Evolutionary conservation across 1,140 invertebrate genomes (phyloP).

Genomic region (Papilio xuthus): DNA sequence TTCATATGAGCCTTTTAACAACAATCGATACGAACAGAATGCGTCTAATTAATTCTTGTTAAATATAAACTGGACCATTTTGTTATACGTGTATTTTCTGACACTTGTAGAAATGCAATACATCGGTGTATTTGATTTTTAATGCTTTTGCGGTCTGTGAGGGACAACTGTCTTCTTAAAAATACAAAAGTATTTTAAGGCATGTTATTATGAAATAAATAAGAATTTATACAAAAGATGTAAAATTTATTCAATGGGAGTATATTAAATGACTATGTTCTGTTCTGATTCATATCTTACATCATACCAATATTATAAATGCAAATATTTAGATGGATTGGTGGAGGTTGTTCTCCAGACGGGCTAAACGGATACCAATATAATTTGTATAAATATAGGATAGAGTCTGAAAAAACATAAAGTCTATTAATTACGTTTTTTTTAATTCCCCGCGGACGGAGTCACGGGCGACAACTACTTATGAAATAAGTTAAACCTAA

Average conservation of each 20-base stretch:
- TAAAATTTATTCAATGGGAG: not conserved
- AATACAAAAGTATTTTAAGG: not conserved
- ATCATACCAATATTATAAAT: too few relatives aligned
- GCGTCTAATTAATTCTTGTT: constrained; percentile 39
- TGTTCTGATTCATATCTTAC: too few relatives aligned
- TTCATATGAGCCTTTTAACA: constrained; percentile 65
- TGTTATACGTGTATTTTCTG: not conserved
- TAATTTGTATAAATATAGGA: too few relatives aligned
- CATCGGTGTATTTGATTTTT: not conserved
- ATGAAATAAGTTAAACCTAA: not conserved
- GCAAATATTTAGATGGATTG: too few relatives aligned
- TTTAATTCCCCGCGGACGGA: too few relatives aligned
- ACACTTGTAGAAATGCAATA: not conserved
- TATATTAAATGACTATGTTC: not conserved
- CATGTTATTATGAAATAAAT: not conserved
- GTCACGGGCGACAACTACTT: not conserved
- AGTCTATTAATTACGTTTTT: too few relatives aligned
- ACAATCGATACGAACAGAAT: constrained; percentile 51
- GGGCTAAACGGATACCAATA: too few relatives aligned
- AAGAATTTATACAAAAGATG: not conserved
- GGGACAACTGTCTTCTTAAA: not conserved
- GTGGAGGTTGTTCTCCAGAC: too few relatives aligned
- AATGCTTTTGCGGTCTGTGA: too few relatives aligned
- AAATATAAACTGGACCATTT: not conserved
- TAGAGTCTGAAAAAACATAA: too few relatives aligned